phyloP scores from a whole-genome alignment of 2,888 invertebrate species.

The Amphipoea lucens region DNA sequence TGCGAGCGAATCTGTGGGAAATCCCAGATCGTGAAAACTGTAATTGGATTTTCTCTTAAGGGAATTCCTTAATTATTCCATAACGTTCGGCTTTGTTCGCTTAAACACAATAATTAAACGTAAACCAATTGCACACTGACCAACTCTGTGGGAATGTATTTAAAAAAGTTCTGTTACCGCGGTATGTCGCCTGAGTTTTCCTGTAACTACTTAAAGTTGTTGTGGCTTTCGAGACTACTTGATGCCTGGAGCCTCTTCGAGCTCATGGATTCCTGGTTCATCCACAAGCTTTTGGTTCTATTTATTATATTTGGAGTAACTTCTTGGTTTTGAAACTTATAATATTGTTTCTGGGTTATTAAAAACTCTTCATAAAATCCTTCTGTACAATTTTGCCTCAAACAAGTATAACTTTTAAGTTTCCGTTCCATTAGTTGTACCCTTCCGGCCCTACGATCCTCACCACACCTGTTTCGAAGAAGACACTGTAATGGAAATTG shows the following conservation, averaged over 20 bases:
- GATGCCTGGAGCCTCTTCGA: constrained; percentile 22
- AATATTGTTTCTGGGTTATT: not conserved
- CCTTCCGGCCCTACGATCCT: no score
- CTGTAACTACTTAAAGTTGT: constrained; percentile 36
- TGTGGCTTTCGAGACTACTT: constrained; percentile 33
- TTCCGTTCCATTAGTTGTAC: not conserved
- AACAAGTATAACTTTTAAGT: not conserved
- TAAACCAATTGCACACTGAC: not conserved
- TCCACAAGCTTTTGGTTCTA: constrained; percentile 19
- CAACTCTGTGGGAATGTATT: not conserved
- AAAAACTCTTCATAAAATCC: not conserved
- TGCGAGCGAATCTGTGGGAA: not conserved
- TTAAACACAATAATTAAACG: not conserved
- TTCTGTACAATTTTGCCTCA: not conserved
- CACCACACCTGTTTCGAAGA: not conserved
- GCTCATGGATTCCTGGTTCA: constrained; percentile 1
- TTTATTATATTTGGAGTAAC: not conserved
- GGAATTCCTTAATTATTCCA: not conserved
- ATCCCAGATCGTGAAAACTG: constrained; percentile 3
- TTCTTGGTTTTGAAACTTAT: not conserved
- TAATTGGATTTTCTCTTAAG: not conserved
- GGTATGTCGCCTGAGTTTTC: constrained; percentile 16
- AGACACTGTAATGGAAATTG: constrained; percentile 19
- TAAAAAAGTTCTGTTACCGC: not conserved
- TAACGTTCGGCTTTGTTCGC: not conserved